Conservation (phyloP, 2,113 vertebrate species). For the Oenanthe oenanthe region DNA sequence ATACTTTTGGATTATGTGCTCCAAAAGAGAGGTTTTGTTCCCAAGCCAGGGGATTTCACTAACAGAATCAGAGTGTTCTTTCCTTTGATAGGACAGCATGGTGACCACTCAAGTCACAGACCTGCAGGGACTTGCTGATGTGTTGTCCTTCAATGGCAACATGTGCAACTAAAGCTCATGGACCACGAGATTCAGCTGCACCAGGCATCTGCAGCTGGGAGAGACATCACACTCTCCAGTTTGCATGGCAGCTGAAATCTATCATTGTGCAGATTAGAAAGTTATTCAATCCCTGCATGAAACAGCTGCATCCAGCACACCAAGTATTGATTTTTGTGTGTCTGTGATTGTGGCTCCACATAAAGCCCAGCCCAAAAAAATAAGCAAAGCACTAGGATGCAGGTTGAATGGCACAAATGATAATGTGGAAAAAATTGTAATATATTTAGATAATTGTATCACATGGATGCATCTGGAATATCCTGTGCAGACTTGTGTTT, state of each 20-base stretch:
- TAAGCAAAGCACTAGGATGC: background rate
- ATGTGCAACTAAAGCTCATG: background rate
- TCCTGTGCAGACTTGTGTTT: background rate
- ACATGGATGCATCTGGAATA: background rate
- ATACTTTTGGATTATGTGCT: background rate
- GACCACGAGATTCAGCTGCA: background rate
- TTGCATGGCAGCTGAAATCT: conserved; percentile 29
- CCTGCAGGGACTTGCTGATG: background rate
- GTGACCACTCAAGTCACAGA: background rate
- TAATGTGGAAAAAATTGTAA: conserved; percentile 29
- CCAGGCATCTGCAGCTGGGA: background rate
- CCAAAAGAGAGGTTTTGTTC: background rate
- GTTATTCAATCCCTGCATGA: conserved; percentile 22
- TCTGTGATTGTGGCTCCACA: background rate
- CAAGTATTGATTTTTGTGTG: background rate
- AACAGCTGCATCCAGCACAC: conserved; percentile 21
- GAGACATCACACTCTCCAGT: background rate
- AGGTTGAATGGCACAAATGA: background rate
- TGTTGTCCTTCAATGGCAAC: background rate
- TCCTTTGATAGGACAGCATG: background rate
- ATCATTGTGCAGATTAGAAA: conserved; percentile 35
- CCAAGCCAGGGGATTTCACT: background rate
- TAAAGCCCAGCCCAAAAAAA: background rate
- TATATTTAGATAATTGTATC: conserved; percentile 3
- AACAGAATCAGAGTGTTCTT: background rate